Evolutionary conservation across 2,113 vertebrate species (phyloP).

Genomic region (Cynoglossus semilaevis): DNA sequence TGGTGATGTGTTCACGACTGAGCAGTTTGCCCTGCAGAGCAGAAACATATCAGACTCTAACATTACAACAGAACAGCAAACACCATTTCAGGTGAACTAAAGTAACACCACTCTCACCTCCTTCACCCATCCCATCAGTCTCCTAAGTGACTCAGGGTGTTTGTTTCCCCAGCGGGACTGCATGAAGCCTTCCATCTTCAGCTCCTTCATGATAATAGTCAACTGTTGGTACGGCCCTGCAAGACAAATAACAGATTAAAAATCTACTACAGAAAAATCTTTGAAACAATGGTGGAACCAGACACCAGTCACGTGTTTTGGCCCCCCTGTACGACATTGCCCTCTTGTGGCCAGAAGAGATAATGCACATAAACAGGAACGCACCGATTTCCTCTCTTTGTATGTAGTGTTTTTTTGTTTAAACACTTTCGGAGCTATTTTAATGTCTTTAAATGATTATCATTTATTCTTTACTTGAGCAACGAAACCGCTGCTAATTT

Average conservation of each 20-base stretch:
- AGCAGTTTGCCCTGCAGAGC: constrained; percentile 81
- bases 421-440: too few species aligned
- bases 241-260: neutral
- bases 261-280: too few species aligned
- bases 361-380: neutral
- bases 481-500: too few species aligned
- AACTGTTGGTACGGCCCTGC: constrained; percentile 76
- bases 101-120: constrained; percentile 73
- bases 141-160: constrained; percentile 73
- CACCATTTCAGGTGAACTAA: neutral
- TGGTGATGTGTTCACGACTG: constrained; percentile 75
- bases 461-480: too few species aligned
- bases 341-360: constrained; percentile 19
- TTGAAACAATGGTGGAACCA: too few species aligned
- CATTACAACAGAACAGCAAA: neutral
- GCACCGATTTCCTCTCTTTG: too few species aligned
- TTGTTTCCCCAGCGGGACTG: constrained; percentile 71
- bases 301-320: too few species aligned
- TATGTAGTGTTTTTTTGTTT: too few species aligned
- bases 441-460: too few species aligned
- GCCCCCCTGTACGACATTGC: neutral
- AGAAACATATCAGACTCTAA: neutral
- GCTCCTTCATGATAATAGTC: constrained; percentile 75
- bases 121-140: constrained; percentile 80
- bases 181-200: constrained; percentile 84